These are phyloP conservation scores for Suncus etruscus DNA, from an alignment of 2,113 vertebrate species.

Conservation along the genomic window DNA sequence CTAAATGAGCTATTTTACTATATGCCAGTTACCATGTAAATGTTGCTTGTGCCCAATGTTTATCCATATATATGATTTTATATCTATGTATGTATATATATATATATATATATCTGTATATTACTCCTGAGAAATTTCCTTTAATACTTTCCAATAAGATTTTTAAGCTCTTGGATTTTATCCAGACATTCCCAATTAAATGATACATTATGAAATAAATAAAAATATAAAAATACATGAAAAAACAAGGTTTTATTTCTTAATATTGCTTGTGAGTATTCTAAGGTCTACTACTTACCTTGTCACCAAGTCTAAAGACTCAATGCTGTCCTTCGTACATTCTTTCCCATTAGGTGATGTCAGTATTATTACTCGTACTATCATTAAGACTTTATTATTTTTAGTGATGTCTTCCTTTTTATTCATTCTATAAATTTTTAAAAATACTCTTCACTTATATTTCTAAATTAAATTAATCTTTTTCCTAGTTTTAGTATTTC, in stretches of 20 bases:
- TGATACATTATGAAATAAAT: not conserved
- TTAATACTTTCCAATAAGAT: not conserved
- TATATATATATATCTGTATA: no score
- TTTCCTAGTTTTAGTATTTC: not conserved
- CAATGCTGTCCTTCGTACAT: not conserved
- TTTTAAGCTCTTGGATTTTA: not conserved
- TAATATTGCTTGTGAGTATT: not conserved
- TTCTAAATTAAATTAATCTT: not conserved
- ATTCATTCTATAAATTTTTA: not conserved
- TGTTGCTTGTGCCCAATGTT: not conserved
- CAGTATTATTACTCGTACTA: no score
- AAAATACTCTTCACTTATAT: not conserved
- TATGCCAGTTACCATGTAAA: not conserved
- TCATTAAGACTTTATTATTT: no score
- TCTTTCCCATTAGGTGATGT: not conserved
- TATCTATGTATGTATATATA: no score
- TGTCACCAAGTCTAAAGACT: not conserved
- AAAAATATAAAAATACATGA: not conserved
- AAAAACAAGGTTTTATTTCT: not conserved
- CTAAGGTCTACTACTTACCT: not conserved
- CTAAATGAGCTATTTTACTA: not conserved
- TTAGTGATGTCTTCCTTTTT: not conserved
- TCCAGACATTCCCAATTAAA: not conserved
- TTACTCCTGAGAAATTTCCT: not conserved
- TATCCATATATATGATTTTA: not conserved